Base-by-base conservation (phyloP, 2,113 vertebrate genomes). In the Emberiza fucata region DNA sequence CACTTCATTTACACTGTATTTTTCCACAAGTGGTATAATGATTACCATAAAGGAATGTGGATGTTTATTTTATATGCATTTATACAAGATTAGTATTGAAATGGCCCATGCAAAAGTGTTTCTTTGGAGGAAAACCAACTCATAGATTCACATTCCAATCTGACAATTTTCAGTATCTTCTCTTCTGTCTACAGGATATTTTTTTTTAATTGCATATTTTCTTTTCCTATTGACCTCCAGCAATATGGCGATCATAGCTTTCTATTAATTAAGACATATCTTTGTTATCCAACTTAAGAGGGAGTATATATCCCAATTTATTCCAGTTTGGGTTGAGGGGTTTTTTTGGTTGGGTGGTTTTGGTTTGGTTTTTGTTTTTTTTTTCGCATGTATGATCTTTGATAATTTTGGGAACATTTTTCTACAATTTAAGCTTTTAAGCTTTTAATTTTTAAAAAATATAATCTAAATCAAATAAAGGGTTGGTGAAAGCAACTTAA, bases 331-430 rank as follows among this genome's bases (percentile, higher is more conserved):
- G 17, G 17, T 35, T 60, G 22, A n/a, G 10, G 22, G 0, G 0
- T 0, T 23, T 33, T 71, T 68, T 63, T 22, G 0, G 23, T 24
- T n/a, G 33, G 18, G 9, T 5, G 39, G 14, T 27, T 35, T 59
- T 35, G 54, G 20, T n/a, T n/a, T n/a, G n/a, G n/a, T n/a, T n/a
- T n/a, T n/a, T n/a, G n/a, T n/a, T 3, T 7, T 5, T 17, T 68
- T 76, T 72, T 53, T 0, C 2, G 0, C 2, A 23, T 91, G 14
- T 28, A 35, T 18, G 2, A 11, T 42, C 13, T 88, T 85, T 33
- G 17, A 27, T 33, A 71, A 27, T 71, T 79, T 54, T 53, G 3
- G 21, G 37, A 89, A 68, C 4, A 57, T 44, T 53, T 76, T 84
- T 47, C 29, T 40, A 33, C 7, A 27, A 12, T 66, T 86, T 42